Conservation (phyloP, 2,888 invertebrate species). For the Trisateles emortualis region DNA sequence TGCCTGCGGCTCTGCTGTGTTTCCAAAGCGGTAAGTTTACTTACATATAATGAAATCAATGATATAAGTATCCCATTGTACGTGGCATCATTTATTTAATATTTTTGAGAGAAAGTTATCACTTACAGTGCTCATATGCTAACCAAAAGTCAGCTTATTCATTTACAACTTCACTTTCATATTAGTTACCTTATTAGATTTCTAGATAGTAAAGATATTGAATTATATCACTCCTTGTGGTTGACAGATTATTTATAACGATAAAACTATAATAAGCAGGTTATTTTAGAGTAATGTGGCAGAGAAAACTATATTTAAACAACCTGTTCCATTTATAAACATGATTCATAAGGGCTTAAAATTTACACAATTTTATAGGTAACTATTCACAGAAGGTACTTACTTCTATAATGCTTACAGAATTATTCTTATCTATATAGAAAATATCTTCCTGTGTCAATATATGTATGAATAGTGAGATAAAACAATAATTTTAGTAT, state of each 20-base stretch:
- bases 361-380: no score
- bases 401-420: no score
- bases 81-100: constrained; percentile 74
- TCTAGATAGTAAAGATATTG: neutral
- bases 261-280: neutral
- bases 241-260: neutral
- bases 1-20: constrained; percentile 91
- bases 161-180: neutral
- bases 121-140: neutral
- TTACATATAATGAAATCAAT: constrained; percentile 49
- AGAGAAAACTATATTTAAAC: no score
- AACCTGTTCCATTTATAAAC: no score
- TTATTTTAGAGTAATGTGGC: neutral
- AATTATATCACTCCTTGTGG: constrained; percentile 18
- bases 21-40: constrained; percentile 90
- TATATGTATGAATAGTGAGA: no score
- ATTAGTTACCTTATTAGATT: neutral
- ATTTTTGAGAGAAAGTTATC: constrained; percentile 66
- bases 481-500: no score
- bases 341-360: no score
- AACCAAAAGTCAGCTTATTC: neutral
- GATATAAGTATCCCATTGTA: constrained; percentile 58
- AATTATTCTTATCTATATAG: no score
- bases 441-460: no score
- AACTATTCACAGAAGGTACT: no score